Base-by-base conservation (phyloP, 1,140 invertebrate genomes). In the Augochlora pura region DNA sequence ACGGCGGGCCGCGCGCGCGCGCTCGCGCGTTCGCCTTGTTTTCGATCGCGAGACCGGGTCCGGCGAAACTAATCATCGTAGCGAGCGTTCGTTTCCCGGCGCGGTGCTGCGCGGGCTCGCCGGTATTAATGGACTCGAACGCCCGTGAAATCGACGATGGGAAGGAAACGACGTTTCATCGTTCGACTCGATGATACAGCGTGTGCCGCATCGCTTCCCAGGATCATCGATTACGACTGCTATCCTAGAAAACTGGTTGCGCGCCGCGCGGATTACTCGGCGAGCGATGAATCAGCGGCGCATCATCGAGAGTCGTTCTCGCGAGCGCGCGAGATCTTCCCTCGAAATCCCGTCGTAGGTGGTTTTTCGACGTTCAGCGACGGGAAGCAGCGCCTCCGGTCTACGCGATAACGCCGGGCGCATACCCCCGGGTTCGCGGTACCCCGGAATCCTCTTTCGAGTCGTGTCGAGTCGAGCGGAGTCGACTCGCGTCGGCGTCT, bases 211-310 rank as follows among this genome's bases (percentile, higher is more conserved):
- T 64, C 77, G 63, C 2, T 46, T 25, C 46, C 65, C 57, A 52
- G 72, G 54, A 69, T 69, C 78, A 52, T 60, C 65, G 57, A 81
- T 81, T 67, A 59, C 57, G 59, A 75, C 52, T 63, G 64, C 25
- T 42, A 79, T 73, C 52, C 46, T 69, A 63, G 64, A 57, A 72
- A 85, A 80, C 39, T 67, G 64, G 32, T 63, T 63, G 57, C 63
- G 66, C 23, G n/a, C 27, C 23, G n/a, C 27, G 46, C 71, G 62
- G 63, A 60, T 54, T 54, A 65, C 64, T 42, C 52, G 54, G 57
- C 66, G 6, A 21, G 12, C 77, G 63, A 72, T 85, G 83, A 85
- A 85, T 85, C 83, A 85, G 39, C 66, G 52, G 54, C 21, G 59
- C 39, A 66, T 66, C 71, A 71, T 83, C 67, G 75, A 14, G 27